phyloP scores from a whole-genome alignment of 2,888 invertebrate species.

The Metallyticus violacea region DNA sequence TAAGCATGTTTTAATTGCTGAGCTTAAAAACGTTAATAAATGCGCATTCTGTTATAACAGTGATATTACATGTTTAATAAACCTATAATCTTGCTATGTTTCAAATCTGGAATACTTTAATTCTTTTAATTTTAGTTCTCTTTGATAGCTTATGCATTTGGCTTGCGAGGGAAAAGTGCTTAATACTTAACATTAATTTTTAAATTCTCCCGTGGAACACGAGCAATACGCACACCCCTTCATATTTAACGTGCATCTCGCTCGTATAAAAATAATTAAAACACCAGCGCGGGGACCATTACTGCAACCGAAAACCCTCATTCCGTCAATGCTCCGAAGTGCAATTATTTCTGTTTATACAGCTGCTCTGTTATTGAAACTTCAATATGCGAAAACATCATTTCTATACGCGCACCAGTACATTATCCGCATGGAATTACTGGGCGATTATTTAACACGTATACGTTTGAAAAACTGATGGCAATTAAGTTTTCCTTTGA shows the following conservation, averaged over 20 bases:
- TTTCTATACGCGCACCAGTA: no score
- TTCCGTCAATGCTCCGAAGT: background rate
- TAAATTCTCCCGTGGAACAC: background rate
- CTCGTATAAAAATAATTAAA: background rate
- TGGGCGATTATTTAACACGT: background rate
- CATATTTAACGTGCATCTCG: background rate
- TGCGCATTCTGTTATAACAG: no score
- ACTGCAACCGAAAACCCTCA: background rate
- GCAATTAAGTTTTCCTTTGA: background rate
- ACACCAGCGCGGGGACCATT: background rate
- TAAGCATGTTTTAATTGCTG: no score
- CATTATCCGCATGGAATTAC: background rate
- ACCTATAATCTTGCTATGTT: no score
- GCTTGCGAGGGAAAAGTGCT: background rate
- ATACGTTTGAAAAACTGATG: background rate
- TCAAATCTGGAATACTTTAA: no score
- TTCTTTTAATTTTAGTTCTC: no score
- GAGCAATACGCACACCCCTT: background rate
- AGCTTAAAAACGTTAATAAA: no score
- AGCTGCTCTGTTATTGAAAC: background rate
- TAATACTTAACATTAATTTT: background rate
- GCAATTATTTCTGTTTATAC: background rate
- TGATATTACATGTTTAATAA: no score
- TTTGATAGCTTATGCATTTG: no score
- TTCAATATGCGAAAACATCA: background rate